Base-by-base conservation (phyloP, 1,140 invertebrate genomes). In the Piezodorus guildinii region DNA sequence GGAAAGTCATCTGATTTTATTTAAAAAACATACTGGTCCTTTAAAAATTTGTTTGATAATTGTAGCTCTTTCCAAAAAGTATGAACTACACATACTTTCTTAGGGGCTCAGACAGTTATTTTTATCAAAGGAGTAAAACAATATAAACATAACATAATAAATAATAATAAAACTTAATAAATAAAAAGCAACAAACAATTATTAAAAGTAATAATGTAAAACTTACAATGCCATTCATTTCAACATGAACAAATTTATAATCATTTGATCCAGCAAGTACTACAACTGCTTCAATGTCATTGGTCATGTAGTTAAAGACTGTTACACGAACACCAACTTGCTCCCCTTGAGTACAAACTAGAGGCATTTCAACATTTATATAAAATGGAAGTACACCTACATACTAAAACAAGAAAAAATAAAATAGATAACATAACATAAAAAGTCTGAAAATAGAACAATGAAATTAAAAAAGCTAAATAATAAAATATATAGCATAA, bases 181-280 rank as follows among this genome's bases (percentile, higher is more conserved):
- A 30, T 30, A 39, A 12, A 39, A 19, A 16, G 23, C 3, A 45
- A 45, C 1, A 17, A 34, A 62, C 8, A n/a, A 30, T 27, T n/a
- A 52, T 34, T 23, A 52, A 21, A 39, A 4, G 9, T 39, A 62
- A 34, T 19, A 21, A 21, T 16, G 17, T 46, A 30, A 62, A 49
- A 71, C 80, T 80, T 54, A 88, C 91, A 64, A 89, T 85, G 58
- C 94, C 94, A 72, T 91, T 83, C 68, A 90, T 85, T 73, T 94
- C 93, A 1, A 98, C 93, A 68, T 95, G 88, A 14, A 98, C 90
- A 72, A 96, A 96, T 76, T 94, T 91, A 73, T 95, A 96, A 71
- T 94, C 83, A 0, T 80, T 80, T 17, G 91, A 94, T n/a, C 83
- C 82, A n/a, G 82, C 82, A 17, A 97, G 77, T 8, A 94, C 86